Evolutionary conservation across 2,113 vertebrate species (phyloP).

Genomic region (Saccopteryx leptura): DNA sequence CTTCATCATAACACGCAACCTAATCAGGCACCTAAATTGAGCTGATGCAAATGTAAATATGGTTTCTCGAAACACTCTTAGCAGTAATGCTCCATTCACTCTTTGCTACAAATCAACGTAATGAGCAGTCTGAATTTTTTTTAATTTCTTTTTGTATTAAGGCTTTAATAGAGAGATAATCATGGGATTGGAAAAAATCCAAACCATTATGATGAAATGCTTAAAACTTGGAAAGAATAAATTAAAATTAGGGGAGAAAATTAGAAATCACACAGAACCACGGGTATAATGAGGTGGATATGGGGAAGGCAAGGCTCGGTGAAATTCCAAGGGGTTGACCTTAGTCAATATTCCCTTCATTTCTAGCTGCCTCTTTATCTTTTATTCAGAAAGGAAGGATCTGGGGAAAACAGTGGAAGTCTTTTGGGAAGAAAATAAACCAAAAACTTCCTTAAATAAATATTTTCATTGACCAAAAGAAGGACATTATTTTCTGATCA

Average conservation of each 20-base stretch:
- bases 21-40: slow-evolving; percentile 82
- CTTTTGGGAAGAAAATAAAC: neutral
- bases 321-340: neutral
- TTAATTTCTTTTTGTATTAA: slow-evolving; percentile 84
- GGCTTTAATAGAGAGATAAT: slow-evolving; percentile 85
- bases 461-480: neutral
- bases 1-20: slow-evolving; percentile 75
- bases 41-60: slow-evolving; percentile 83
- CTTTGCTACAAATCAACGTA: slow-evolving; percentile 84
- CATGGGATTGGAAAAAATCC: slow-evolving; percentile 78
- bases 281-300: neutral
- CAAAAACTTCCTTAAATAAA: neutral
- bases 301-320: neutral
- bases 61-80: slow-evolving; percentile 81
- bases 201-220: slow-evolving; percentile 76
- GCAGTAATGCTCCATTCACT: slow-evolving; percentile 76
- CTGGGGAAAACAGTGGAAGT: neutral
- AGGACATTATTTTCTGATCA: neutral
- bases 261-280: slow-evolving; percentile 55
- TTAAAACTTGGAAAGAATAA: slow-evolving; percentile 79
- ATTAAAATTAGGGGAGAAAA: slow-evolving; percentile 73
- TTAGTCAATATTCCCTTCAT: neutral
- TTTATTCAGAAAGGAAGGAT: neutral
- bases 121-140: slow-evolving; percentile 73
- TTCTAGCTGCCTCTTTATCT: neutral